Conservation (phyloP, 2,888 invertebrate genomes). For the Apamea crenata region DNA sequence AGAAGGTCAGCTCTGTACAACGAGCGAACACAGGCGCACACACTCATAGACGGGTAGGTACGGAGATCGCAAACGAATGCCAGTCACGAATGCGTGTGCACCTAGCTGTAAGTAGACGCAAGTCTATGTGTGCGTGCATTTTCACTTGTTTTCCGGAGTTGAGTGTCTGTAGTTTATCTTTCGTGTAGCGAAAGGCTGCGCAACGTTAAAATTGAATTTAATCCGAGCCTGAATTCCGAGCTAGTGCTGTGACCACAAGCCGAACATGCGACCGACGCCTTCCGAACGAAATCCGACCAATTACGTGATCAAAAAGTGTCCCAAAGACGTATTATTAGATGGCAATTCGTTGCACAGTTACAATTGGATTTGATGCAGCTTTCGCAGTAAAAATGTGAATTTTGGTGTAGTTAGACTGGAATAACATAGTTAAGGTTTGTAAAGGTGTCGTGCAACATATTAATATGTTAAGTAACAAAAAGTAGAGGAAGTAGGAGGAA, state of each 20-base stretch:
- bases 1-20: constrained; percentile 1
- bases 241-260: constrained; percentile 49
- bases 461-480: too few species aligned
- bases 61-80: background rate
- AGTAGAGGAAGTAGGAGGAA: too few species aligned
- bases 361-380: constrained; percentile 22
- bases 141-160: background rate
- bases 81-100: background rate
- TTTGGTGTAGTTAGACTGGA: background rate
- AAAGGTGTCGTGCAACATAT: too few species aligned
- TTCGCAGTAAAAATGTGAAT: constrained; percentile 3
- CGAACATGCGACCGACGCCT: constrained; percentile 46
- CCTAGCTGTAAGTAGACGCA: background rate
- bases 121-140: background rate
- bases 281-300: constrained; percentile 42
- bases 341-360: constrained; percentile 25
- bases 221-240: constrained; percentile 58
- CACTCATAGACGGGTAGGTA: background rate
- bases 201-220: constrained; percentile 69
- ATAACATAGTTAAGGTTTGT: background rate
- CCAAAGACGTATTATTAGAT: constrained; percentile 39
- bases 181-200: constrained; percentile 31
- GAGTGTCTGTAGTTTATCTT: background rate
- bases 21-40: background rate
- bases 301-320: constrained; percentile 48